phyloP scores from a whole-genome alignment of 2,888 invertebrate species.

The Baronia brevicornis region DNA sequence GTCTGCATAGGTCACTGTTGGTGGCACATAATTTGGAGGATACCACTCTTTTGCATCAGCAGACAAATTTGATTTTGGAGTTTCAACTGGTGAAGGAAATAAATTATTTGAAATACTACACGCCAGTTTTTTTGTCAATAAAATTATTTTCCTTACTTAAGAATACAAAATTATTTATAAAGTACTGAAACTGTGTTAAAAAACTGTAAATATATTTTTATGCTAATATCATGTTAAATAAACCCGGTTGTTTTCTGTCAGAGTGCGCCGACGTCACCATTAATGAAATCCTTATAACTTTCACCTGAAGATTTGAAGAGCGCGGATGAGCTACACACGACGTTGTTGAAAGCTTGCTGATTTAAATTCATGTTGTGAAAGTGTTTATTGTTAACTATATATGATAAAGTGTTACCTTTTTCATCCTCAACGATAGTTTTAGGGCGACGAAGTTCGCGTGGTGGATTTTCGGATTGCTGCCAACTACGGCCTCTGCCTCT shows the following conservation, averaged over 20 bases:
- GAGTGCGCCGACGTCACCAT: conserved; percentile 59
- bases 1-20: conserved; percentile 44
- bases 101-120: conserved; percentile 1
- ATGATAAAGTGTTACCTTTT: no score
- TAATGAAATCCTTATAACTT: conserved; percentile 62
- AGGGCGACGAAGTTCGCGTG: conserved; percentile 65
- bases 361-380: conserved; percentile 33
- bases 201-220: conserved; percentile 1
- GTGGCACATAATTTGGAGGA: conserved; percentile 68
- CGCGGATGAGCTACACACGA: conserved; percentile 30
- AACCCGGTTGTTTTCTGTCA: conserved; percentile 44
- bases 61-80: conserved; percentile 64
- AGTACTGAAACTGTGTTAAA: no score
- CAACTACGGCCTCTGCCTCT: conserved; percentile 71
- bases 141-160: no score
- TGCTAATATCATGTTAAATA: conserved; percentile 11
- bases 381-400: conserved; percentile 27
- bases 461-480: conserved; percentile 63
- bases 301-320: conserved; percentile 55
- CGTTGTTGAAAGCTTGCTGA: conserved; percentile 36
- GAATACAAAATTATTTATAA: no score
- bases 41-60: conserved; percentile 78
- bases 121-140: background rate
- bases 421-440: conserved; percentile 48
- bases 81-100: conserved; percentile 37